Percentiles rank a stretch among this genome's conserved stretches.
Evolutionary conservation across 2,888 invertebrate species (phyloP).

Genomic region (Tineola bisselliella): DNA sequence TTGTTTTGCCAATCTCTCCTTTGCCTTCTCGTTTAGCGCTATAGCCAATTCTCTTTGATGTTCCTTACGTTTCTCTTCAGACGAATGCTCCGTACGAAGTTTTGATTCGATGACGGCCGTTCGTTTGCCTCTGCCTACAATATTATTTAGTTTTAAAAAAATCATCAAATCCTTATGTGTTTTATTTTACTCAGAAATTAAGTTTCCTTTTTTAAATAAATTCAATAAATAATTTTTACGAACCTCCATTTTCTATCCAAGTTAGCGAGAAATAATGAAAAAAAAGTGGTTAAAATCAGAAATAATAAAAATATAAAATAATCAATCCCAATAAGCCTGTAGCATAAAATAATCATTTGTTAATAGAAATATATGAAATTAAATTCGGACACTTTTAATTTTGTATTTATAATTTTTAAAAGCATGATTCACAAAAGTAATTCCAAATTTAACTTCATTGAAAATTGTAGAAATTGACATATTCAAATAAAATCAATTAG

Average conservation of each 20-base stretch:
- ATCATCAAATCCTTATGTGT: too few species aligned
- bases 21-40: slow-evolving; percentile 91
- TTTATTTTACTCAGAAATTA: too few species aligned
- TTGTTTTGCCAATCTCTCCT: slow-evolving; percentile 89
- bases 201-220: slow-evolving; percentile 7
- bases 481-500: too few species aligned
- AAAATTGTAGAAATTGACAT: too few species aligned
- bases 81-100: slow-evolving; percentile 91
- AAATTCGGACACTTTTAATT: not conserved
- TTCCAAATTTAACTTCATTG: too few species aligned
- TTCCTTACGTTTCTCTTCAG: slow-evolving; percentile 96
- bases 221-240: slow-evolving; percentile 27
- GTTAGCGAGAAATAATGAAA: slow-evolving; percentile 52
- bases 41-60: slow-evolving; percentile 96
- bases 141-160: not conserved
- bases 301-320: slow-evolving; percentile 11
- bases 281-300: slow-evolving; percentile 21
- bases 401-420: too few species aligned
- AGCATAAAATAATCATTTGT: slow-evolving; percentile 3
- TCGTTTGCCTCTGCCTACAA: slow-evolving; percentile 76
- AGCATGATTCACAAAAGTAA: too few species aligned
- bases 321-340: slow-evolving; percentile 7
- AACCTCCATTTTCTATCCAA: slow-evolving; percentile 59
- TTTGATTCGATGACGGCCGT: slow-evolving; percentile 94
- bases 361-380: not conserved